Base-by-base conservation (phyloP, 2,888 invertebrate species). In the Drosophila ezoana region DNA sequence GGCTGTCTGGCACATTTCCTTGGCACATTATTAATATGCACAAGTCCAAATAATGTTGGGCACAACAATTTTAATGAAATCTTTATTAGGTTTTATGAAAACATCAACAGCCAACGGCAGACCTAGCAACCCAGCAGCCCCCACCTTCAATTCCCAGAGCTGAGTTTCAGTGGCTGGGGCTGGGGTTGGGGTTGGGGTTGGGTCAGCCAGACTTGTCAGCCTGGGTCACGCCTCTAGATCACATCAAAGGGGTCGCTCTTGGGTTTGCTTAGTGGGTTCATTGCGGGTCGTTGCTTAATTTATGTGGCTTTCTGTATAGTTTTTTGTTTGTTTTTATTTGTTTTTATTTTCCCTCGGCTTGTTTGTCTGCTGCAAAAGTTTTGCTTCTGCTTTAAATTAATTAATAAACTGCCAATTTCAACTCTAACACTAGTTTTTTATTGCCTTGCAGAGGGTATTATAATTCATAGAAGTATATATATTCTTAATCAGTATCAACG, bases 351-450 rank as follows among this genome's bases (percentile, higher is more conserved):
- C n/a, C 45, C 38, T 35, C 37, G 23, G 40, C 57, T 48, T 40
- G 35, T 72, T 54, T 35, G 16, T 18, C 35, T 38, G 60, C 48
- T n/a, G 51, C 69, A 53, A 67, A 86, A 73, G 70, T 81, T 83
- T 78, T 32, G 44, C 47, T 52, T n/a, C 40, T 48, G 52, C 58
- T 53, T 69, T 68, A 62, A 81, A 69, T 69, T 57, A 79, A 79
- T 84, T 84, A 87, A 83, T 83, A 67, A 84, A 81, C 85, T 82
- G 66, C 48, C 67, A 52, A 82, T 70, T 77, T 67, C 37, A 65
- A 48, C 44, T 48, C 47, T 10, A 38, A 54, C 68, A 64, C 57
- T 57, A 56, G 28, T 61, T 53, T 35, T 49, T 32, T 44, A 56
- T 20, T 9, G 5, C 23, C 23, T 23, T 23, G 23, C 5, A 23